A percentile compares a stretch with the other conserved stretches of the same genome.
Conservation (phyloP, 1,140 invertebrate genomes). For the Acromyrmex heyeri region DNA sequence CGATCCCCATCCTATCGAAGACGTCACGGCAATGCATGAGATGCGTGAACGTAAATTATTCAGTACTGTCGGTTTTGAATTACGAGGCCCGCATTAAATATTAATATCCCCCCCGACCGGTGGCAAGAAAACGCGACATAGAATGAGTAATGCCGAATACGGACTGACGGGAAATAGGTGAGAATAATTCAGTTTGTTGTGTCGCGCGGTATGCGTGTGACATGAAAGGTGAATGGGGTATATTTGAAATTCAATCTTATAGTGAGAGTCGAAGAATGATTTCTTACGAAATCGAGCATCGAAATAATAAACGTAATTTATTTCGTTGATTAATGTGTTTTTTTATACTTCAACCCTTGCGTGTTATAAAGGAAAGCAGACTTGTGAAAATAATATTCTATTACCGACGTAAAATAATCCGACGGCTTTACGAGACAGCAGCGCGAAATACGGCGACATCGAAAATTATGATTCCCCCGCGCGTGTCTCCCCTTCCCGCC, state of each 20-base stretch:
- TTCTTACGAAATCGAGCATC: not conserved
- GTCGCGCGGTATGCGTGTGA: not conserved
- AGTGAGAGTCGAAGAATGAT: not conserved
- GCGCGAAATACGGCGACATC: slow-evolving; percentile 48
- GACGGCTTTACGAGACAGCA: slow-evolving; percentile 30
- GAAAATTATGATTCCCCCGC: slow-evolving; percentile 39
- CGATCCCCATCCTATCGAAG: slow-evolving; percentile 48
- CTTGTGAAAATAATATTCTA: slow-evolving; percentile 53
- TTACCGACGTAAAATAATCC: slow-evolving; percentile 57
- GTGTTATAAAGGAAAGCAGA: not conserved
- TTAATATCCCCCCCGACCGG: slow-evolving; percentile 10
- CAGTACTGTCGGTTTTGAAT: slow-evolving; percentile 50
- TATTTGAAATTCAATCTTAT: not conserved
- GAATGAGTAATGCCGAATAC: slow-evolving; percentile 30
- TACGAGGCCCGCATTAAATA: slow-evolving; percentile 51
- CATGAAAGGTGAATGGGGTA: not conserved
- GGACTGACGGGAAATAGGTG: slow-evolving; percentile 6
- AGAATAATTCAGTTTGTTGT: slow-evolving; percentile 25
- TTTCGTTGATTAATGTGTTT: not conserved
- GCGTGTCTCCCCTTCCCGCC: not conserved
- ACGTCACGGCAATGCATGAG: slow-evolving; percentile 25
- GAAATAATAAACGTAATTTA: slow-evolving; percentile 23
- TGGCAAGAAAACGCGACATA: slow-evolving; percentile 37
- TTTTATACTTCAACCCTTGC: not conserved
- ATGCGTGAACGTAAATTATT: slow-evolving; percentile 54